phyloP scores from a whole-genome alignment of 2,888 invertebrate species.

The Hesperia comma region DNA sequence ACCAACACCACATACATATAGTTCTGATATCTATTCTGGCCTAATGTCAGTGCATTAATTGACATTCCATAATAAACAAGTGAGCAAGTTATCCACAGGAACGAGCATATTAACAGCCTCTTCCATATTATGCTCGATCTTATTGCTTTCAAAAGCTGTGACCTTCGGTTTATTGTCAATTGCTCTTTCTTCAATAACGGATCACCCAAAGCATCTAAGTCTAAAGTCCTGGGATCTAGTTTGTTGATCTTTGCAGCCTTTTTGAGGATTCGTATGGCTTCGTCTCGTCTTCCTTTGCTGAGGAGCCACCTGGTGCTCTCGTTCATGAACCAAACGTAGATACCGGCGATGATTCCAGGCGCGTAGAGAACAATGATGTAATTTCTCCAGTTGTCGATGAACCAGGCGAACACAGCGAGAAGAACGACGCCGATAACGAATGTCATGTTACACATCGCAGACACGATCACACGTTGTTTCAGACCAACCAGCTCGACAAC shows the following conservation, averaged over 20 bases:
- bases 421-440: slow-evolving; percentile 90
- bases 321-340: slow-evolving; percentile 89
- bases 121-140: slow-evolving; percentile 83
- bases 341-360: slow-evolving; percentile 86
- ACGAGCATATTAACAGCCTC: slow-evolving; percentile 86
- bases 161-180: slow-evolving; percentile 65
- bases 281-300: slow-evolving; percentile 86
- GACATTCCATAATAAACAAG: slow-evolving; percentile 92
- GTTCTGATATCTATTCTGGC: slow-evolving; percentile 90
- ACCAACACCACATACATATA: slow-evolving; percentile 87
- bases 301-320: slow-evolving; percentile 92
- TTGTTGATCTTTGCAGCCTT: slow-evolving; percentile 87
- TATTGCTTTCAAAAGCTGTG: slow-evolving; percentile 78
- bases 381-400: slow-evolving; percentile 88
- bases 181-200: slow-evolving; percentile 65
- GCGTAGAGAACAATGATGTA: slow-evolving; percentile 87
- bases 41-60: slow-evolving; percentile 89
- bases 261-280: slow-evolving; percentile 86
- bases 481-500: slow-evolving; percentile 92
- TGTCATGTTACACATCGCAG: slow-evolving; percentile 89
- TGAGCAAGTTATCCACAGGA: slow-evolving; percentile 91
- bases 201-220: slow-evolving; percentile 73
- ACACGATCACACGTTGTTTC: slow-evolving; percentile 88
- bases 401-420: slow-evolving; percentile 89
- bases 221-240: slow-evolving; percentile 74